These are phyloP conservation scores for Hypomecis punctinalis DNA, from an alignment of 2,888 invertebrate species.

Conservation along the genomic window DNA sequence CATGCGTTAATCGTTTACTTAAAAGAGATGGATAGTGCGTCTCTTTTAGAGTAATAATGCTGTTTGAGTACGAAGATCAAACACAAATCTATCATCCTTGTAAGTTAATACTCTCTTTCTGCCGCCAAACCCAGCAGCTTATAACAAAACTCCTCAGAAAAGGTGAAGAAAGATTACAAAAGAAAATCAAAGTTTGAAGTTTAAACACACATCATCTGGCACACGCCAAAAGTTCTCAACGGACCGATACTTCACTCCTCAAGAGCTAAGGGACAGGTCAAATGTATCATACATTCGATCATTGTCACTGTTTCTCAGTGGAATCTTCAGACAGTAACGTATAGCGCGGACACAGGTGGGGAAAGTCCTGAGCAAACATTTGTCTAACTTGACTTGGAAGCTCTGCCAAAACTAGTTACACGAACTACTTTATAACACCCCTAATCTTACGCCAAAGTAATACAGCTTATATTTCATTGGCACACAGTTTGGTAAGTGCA, in stretches of 20 bases:
- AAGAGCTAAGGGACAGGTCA: slow-evolving; percentile 28
- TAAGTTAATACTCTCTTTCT: too few species aligned
- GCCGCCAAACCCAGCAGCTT: not conserved
- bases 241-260: slow-evolving; percentile 28
- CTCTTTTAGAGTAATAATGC: too few species aligned
- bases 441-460: slow-evolving; percentile 41
- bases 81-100: too few species aligned
- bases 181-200: not conserved
- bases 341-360: slow-evolving; percentile 62
- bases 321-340: slow-evolving; percentile 60
- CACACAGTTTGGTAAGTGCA: slow-evolving; percentile 21
- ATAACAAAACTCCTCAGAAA: not conserved
- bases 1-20: too few species aligned
- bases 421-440: slow-evolving; percentile 28
- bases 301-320: slow-evolving; percentile 56
- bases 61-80: too few species aligned
- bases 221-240: slow-evolving; percentile 18
- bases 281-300: slow-evolving; percentile 56
- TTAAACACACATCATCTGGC: not conserved
- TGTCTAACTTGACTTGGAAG: slow-evolving; percentile 59
- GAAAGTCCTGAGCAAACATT: slow-evolving; percentile 62
- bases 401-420: slow-evolving; percentile 42
- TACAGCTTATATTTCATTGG: slow-evolving; percentile 36
- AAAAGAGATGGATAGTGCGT: too few species aligned
- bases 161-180: not conserved